Conservation (phyloP, 2,888 invertebrate species). For the Synergus umbraculus region DNA sequence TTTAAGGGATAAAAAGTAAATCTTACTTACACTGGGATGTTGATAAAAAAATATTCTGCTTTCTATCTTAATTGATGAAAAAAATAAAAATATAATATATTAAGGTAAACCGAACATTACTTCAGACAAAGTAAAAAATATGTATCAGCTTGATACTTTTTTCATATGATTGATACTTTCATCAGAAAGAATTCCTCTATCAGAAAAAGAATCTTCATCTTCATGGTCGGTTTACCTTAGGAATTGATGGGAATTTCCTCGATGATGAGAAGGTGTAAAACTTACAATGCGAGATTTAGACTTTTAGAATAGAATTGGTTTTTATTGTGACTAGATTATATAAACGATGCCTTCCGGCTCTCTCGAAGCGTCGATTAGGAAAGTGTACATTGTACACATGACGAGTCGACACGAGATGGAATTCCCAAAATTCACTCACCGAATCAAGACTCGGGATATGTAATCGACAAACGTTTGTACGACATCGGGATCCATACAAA, state of each 20-base stretch:
- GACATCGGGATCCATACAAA: conserved; percentile 76
- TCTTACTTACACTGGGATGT: too few species aligned
- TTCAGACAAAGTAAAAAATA: too few species aligned
- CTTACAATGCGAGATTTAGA: conserved; percentile 35
- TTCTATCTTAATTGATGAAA: too few species aligned
- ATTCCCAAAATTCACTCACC: conserved; percentile 49
- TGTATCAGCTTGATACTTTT: too few species aligned
- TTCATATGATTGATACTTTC: too few species aligned
- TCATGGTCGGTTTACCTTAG: too few species aligned
- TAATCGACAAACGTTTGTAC: conserved; percentile 73
- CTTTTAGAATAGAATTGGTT: conserved; percentile 76
- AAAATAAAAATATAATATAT: too few species aligned
- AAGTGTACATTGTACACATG: conserved; percentile 73
- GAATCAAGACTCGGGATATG: conserved; percentile 67
- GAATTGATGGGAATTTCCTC: not conserved
- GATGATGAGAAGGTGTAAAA: not conserved
- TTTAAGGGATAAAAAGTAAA: too few species aligned
- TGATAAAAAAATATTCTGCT: too few species aligned
- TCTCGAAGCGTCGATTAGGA: conserved; percentile 73
- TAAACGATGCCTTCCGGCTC: conserved; percentile 75
- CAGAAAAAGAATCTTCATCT: too few species aligned
- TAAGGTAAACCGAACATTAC: too few species aligned
- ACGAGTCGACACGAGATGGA: conserved; percentile 51
- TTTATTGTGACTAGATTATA: conserved; percentile 78
- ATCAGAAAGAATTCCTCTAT: too few species aligned